Base-by-base conservation (phyloP, 2,797 vertebrate species). In the Borostomias antarcticus region DNA sequence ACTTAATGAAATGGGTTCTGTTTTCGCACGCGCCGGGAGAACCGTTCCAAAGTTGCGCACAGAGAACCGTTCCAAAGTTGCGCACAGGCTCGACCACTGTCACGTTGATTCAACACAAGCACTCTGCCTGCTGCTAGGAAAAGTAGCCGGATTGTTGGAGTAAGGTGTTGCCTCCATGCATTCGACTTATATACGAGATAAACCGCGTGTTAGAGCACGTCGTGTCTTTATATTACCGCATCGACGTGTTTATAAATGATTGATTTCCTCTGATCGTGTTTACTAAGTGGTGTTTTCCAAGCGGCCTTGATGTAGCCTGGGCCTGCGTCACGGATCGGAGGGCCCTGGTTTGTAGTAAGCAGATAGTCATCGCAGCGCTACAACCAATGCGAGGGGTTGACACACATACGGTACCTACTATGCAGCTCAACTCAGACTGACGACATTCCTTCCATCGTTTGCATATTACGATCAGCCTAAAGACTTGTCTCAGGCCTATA, bases 291-390 rank as follows among this genome's bases (percentile, higher is more conserved):
- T 47, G 63, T 69, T 19, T 74, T 61, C 48, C 66, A 68, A 81
- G 89, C 78, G 90, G 91, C 91, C 91, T 90, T 79, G 75, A 68
- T 73, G 58, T 74, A 60, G 68, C n/a, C 26, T 80, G 84, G 91
- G 91, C 91, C 91, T 90, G 86, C 77, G 75, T 78, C 67, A 81
- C 79, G 75, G 78, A 82, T 85, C 82, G 76, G 82, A 59, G 84
- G 86, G 88, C 86, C 87, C 85, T 58, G 60, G 64, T 80, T 81
- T 85, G 87, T 85, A 88, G 88, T 85, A 80, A 89, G 77, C 83
- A 82, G 89, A 85, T 90, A 84, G 90, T 92, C 91, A 88, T 86
- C 80, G 81, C 61, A 76, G 81, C 87, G 89, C 87, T 90, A 91
- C 91, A 81, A 47, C 77, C 80, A 79, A 73, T 77, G 75, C 72